phyloP scores from a whole-genome alignment of 2,113 vertebrate species.

The Myocastor coypus region DNA sequence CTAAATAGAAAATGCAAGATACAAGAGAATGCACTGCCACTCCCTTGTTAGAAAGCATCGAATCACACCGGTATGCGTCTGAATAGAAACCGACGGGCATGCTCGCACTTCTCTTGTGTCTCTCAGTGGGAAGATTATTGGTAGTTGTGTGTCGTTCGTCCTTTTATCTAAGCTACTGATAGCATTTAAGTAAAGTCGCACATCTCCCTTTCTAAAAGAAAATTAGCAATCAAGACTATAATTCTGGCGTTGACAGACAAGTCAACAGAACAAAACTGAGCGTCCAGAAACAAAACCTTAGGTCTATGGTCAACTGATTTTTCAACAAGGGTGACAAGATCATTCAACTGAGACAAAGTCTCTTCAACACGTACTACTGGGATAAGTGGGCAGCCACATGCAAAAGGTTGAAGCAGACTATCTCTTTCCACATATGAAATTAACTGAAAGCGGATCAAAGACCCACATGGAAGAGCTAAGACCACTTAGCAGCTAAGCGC shows the following conservation, averaged over 20 bases:
- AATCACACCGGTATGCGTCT: neutral
- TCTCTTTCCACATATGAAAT: neutral
- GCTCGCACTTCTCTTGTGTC: neutral
- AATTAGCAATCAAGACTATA: neutral
- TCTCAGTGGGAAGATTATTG: neutral
- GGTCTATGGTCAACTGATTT: neutral
- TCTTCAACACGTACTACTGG: neutral
- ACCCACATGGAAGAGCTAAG: neutral
- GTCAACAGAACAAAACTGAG: neutral
- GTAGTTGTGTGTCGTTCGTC: neutral
- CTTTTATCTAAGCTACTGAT: neutral
- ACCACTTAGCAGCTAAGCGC: neutral
- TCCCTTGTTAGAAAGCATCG: neutral
- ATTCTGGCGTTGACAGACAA: neutral
- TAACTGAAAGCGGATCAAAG: neutral
- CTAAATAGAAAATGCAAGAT: conserved; percentile 20
- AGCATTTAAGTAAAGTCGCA: conserved; percentile 34
- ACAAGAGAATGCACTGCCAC: neutral
- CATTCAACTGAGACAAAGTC: neutral
- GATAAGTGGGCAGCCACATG: neutral
- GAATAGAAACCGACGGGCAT: neutral
- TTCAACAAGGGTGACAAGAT: neutral
- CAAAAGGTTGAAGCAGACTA: neutral
- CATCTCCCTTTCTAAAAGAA: conserved; percentile 20
- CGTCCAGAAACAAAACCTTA: conserved; percentile 32